Percentiles rank a stretch among this genome's conserved stretches.
Evolutionary conservation across 2,113 vertebrate genomes (phyloP).

Genomic region (Neofelis nebulosa): DNA sequence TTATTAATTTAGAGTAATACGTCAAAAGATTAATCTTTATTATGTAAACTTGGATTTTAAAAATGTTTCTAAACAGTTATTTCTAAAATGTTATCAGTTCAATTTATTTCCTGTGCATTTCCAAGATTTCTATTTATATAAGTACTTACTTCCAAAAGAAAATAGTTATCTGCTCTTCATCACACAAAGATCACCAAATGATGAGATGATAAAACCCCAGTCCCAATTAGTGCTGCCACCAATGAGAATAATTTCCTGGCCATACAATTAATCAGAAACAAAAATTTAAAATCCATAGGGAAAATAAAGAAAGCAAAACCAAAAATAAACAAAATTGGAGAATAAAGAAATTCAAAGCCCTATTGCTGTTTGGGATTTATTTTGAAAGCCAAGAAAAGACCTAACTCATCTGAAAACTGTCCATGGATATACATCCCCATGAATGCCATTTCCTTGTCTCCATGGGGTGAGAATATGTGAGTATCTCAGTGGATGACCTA

Average conservation of each 20-base stretch:
- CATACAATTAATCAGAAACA: background rate
- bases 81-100: constrained; percentile 25
- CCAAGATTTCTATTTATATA: background rate
- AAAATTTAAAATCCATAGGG: background rate
- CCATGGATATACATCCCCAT: background rate
- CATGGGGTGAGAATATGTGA: background rate
- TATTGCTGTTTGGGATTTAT: background rate
- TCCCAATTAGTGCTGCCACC: background rate
- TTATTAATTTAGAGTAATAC: constrained; percentile 2
- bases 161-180: background rate
- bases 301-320: background rate
- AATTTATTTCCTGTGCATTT: constrained; percentile 16
- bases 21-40: background rate
- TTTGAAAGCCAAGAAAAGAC: background rate
- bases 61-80: background rate
- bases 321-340: background rate
- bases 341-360: background rate
- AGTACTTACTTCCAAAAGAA: background rate
- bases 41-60: background rate
- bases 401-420: background rate
- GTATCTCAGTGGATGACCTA: background rate
- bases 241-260: background rate
- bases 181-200: background rate
- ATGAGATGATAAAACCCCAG: background rate
- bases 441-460: background rate